Evolutionary conservation across 2,888 invertebrate genomes (phyloP).

Genomic region (Trichacis sp.): DNA sequence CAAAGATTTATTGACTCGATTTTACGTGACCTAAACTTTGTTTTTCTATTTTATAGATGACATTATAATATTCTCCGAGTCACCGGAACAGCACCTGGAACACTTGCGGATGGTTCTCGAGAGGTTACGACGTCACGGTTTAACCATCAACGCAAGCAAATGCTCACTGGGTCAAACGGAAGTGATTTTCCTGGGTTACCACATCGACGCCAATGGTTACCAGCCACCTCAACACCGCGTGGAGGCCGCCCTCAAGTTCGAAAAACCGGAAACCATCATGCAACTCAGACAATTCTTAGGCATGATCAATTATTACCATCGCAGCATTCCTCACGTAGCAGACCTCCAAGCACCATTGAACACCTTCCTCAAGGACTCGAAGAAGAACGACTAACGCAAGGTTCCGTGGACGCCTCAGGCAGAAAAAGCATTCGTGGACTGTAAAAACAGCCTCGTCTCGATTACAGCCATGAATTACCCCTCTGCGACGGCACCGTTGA

Average conservation of each 20-base stretch:
- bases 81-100: too few species aligned
- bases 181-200: too few species aligned
- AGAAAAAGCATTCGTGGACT: constrained; percentile 6
- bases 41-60: too few species aligned
- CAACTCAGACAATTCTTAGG: constrained; percentile 19
- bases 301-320: constrained; percentile 24
- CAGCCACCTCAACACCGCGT: too few species aligned
- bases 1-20: too few species aligned
- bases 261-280: not conserved
- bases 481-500: not conserved
- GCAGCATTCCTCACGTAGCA: constrained; percentile 13
- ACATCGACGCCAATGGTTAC: too few species aligned
- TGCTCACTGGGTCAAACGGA: too few species aligned
- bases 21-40: too few species aligned
- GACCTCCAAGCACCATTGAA: constrained; percentile 14
- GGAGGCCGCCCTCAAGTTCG: not conserved
- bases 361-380: constrained; percentile 14
- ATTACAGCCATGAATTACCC: not conserved
- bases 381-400: constrained; percentile 22
- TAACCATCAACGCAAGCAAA: too few species aligned
- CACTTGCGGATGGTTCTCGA: too few species aligned
- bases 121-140: too few species aligned
- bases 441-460: constrained; percentile 7
- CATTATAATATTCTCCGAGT: too few species aligned
- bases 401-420: constrained; percentile 12